A percentile compares a stretch with the other conserved stretches of the same genome.
Conservation (phyloP, 2,797 vertebrate species). For the Paramormyrops hopkinsi region DNA sequence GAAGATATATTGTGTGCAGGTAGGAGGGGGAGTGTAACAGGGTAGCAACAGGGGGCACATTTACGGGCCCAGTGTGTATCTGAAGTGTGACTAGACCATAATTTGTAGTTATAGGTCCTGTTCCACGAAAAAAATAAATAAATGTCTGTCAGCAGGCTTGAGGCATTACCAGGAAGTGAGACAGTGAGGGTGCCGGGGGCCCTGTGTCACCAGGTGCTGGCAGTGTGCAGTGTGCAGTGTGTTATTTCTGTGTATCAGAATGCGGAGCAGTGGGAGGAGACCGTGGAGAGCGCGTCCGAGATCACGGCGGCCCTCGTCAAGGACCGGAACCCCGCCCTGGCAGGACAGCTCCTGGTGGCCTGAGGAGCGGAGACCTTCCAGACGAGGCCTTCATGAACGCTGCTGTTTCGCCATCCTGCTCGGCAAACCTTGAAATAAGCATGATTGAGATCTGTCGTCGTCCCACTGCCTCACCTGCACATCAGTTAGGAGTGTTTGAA, state of each 20-base stretch:
- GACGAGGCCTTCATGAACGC: not conserved
- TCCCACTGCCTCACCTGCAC: not conserved
- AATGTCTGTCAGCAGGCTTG: not conserved
- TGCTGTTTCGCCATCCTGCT: not conserved
- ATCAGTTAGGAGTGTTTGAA: not conserved
- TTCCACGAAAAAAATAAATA: not conserved
- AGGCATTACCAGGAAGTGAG: not conserved
- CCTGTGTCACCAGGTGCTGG: not conserved
- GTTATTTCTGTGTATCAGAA: conserved; percentile 45
- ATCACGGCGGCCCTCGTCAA: conserved; percentile 54
- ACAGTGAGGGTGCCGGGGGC: not conserved
- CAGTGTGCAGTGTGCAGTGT: not conserved
- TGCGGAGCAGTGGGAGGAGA: conserved; percentile 48
- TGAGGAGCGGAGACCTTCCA: conserved; percentile 37
- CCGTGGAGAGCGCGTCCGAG: conserved; percentile 46
- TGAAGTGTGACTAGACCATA: not conserved
- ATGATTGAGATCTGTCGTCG: not conserved
- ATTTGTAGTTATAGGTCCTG: not conserved
- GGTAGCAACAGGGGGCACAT: not conserved
- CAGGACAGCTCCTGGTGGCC: conserved; percentile 61
- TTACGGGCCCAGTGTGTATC: not conserved
- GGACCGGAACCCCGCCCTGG: conserved; percentile 55
- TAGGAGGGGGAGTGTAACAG: not conserved
- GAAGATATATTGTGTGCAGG: conserved; percentile 1
- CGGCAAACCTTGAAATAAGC: not conserved